Conservation (phyloP, 2,113 vertebrate species). For the Antigone vipio region DNA sequence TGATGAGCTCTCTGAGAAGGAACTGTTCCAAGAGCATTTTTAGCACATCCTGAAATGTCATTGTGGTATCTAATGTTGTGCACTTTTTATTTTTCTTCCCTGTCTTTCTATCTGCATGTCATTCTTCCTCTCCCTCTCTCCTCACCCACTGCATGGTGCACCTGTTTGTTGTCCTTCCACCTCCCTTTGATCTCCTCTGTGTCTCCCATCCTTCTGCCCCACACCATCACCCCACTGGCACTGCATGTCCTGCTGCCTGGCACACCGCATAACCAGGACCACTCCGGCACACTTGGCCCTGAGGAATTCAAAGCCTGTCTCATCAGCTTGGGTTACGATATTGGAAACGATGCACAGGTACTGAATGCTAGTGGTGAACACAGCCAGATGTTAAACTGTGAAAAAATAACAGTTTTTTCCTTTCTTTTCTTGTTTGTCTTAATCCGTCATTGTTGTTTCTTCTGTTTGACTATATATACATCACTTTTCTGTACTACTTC, state of each 20-base stretch:
- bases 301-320: constrained; percentile 99
- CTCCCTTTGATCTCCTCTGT: background rate
- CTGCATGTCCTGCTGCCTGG: constrained; percentile 85
- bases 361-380: constrained; percentile 75
- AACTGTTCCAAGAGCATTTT: constrained; percentile 65
- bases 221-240: constrained; percentile 48
- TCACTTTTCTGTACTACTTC: background rate
- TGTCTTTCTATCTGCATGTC: constrained; percentile 72
- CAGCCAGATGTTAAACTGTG: constrained; percentile 61
- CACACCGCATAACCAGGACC: constrained; percentile 88
- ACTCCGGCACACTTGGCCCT: constrained; percentile 97
- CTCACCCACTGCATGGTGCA: constrained; percentile 84
- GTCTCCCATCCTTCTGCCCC: constrained; percentile 46
- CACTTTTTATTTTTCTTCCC: constrained; percentile 81
- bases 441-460: constrained; percentile 46
- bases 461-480: background rate
- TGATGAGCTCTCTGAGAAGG: constrained; percentile 48
- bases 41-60: constrained; percentile 65
- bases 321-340: constrained; percentile 99
- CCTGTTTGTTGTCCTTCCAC: constrained; percentile 30
- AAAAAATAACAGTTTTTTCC: constrained; percentile 77
- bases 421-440: constrained; percentile 73
- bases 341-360: constrained; percentile 99
- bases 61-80: constrained; percentile 78
- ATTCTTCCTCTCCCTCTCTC: constrained; percentile 40